Base-by-base conservation (phyloP, 2,113 vertebrate species). In the Hypomesus transpacificus region DNA sequence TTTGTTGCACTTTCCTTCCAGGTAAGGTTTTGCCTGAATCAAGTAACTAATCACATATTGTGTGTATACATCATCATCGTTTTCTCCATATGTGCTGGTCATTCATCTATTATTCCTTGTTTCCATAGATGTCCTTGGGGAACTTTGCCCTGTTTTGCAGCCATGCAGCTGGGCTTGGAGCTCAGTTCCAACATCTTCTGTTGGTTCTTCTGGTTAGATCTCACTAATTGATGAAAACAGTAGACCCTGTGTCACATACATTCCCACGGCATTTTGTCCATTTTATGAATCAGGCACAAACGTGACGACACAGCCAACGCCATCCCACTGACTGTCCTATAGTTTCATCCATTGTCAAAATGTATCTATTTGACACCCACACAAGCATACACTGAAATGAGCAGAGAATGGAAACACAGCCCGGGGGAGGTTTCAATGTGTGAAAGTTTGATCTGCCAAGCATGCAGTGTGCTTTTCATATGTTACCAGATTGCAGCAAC, bases 71-170 rank as follows among this genome's bases (percentile, higher is more conserved):
- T 63, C 1, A 39, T 63, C n/a, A 50, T 70, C 13, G 26, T 34
- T 20, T 20, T 31, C 8, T 5, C 22, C 21, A 14, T 16, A 5
- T 20, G 22, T 7, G 2, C 31, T 56, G 18, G 16, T 46, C 31
- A 53, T 52, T 1, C 20, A 13, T 53, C 17, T 22, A 66, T 57
- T 66, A 22, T 7, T 16, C 14, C 21, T 26, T 51, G 13, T 16
- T 46, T 14, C 16, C 71, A 54, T 71, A 94, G 92, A 89, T 90
- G 71, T 86, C 87, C 50, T 89, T 91, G 75, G 87, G 89, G 52
- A 92, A 91, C 70, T 92, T 94, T 76, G 90, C 90, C 0, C 78
- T 92, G 52, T 92, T 92, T 73, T 93, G 90, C 67, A 91, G 84
- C 58, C 89, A 92, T 52, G 91, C 85, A 0, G 88, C 85, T 0